Percentiles rank a stretch among this genome's conserved stretches.
These are phyloP conservation scores for Bergia sp. DNA, from an alignment of 92 coral and sea anemone genomes.

Conservation along the genomic window DNA sequence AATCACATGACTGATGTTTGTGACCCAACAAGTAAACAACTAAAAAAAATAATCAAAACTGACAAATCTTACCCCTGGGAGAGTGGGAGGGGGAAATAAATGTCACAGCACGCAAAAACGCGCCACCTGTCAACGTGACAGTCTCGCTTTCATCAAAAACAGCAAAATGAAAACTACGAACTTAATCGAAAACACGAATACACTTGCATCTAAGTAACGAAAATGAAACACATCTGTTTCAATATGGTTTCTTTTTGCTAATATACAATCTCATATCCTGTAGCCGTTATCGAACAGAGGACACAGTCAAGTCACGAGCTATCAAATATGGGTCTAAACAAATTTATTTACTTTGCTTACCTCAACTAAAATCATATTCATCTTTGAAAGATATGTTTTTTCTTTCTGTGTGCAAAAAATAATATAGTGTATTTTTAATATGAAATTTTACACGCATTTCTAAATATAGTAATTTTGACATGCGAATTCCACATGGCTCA, in stretches of 20 bases:
- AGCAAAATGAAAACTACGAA: background rate
- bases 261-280: no score
- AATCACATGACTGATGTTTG: conserved; percentile 16
- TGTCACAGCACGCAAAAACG: background rate
- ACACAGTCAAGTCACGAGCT: conserved; percentile 10
- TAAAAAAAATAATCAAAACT: background rate
- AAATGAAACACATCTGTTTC: background rate
- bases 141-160: background rate
- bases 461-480: conserved; percentile 35
- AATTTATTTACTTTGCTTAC: conserved; percentile 57
- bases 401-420: conserved; percentile 75
- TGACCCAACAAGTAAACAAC: background rate
- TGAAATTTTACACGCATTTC: background rate
- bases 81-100: background rate
- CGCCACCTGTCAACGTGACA: conserved; percentile 28
- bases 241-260: background rate
- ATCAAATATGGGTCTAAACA: conserved; percentile 11
- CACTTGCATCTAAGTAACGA: background rate
- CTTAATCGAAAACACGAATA: background rate
- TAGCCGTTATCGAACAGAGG: background rate
- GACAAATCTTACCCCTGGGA: background rate
- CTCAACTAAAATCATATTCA: conserved; percentile 99
- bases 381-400: conserved; percentile 87
- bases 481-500: conserved; percentile 16
- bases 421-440: background rate